Percentiles rank a stretch among this genome's conserved stretches.
These are phyloP conservation scores for Helicoverpa assulta DNA, from an alignment of 2,888 invertebrate species.

Conservation along the genomic window DNA sequence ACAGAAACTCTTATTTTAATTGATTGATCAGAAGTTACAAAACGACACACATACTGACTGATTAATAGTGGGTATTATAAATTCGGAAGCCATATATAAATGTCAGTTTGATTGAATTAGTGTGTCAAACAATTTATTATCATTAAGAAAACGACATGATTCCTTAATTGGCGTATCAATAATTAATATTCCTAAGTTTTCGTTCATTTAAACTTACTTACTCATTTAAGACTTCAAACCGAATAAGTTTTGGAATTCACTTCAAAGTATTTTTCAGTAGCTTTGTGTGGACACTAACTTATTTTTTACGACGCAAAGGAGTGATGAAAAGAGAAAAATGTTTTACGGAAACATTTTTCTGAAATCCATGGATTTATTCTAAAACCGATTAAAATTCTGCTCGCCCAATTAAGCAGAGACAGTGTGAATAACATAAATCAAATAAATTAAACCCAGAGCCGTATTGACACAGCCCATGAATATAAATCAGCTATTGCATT, in stretches of 20 bases:
- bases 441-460: slow-evolving; percentile 49
- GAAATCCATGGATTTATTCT: slow-evolving; percentile 1
- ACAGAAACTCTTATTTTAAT: no score
- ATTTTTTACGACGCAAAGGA: no score
- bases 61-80: not conserved
- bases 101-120: slow-evolving; percentile 1
- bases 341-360: no score
- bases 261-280: no score
- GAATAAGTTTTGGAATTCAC: no score
- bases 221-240: no score
- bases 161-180: not conserved
- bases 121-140: not conserved
- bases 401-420: slow-evolving; percentile 52
- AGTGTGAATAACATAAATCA: slow-evolving; percentile 59
- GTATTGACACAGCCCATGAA: slow-evolving; percentile 61
- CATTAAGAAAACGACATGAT: not conserved
- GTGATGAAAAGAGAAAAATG: no score
- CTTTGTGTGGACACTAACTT: no score
- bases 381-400: slow-evolving; percentile 31
- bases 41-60: no score
- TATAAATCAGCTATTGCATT: slow-evolving; percentile 59
- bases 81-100: slow-evolving; percentile 1
- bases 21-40: no score
- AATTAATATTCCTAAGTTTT: not conserved
- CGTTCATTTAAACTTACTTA: no score